phyloP scores from a whole-genome alignment of 2,888 invertebrate genomes.

The Mamestra brassicae region DNA sequence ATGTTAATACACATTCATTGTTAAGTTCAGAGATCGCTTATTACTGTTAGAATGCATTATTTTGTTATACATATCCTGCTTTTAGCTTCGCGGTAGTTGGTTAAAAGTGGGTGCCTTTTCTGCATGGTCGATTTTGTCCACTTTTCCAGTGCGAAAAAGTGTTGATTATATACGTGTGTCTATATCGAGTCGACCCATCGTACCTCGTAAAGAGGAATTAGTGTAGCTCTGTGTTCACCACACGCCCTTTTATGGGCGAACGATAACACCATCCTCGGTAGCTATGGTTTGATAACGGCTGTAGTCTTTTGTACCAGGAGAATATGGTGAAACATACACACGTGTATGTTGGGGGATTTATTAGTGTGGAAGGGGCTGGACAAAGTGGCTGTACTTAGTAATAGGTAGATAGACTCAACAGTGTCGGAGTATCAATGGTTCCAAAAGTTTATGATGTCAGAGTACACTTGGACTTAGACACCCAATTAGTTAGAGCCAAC shows the following conservation, averaged over 20 bases:
- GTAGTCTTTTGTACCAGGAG: constrained; percentile 41
- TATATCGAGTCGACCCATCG: constrained; percentile 70
- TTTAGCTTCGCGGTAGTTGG: no score
- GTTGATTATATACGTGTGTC: constrained; percentile 52
- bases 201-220: constrained; percentile 79
- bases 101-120: neutral
- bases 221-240: constrained; percentile 67
- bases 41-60: no score
- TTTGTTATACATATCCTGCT: no score
- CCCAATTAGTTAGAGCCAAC: no score
- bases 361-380: neutral
- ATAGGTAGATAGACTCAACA: neutral
- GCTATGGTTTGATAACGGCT: constrained; percentile 62
- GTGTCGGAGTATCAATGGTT: neutral
- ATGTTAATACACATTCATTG: no score
- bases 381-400: neutral
- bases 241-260: constrained; percentile 71
- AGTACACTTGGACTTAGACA: neutral
- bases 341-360: constrained; percentile 24
- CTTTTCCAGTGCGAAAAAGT: constrained; percentile 48
- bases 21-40: no score
- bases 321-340: neutral
- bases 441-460: neutral
- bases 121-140: constrained; percentile 8
- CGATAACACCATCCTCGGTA: constrained; percentile 69